These are phyloP conservation scores for Oscheius sp. DNA, from an alignment of 1,140 invertebrate genomes.

Conservation along the genomic window DNA sequence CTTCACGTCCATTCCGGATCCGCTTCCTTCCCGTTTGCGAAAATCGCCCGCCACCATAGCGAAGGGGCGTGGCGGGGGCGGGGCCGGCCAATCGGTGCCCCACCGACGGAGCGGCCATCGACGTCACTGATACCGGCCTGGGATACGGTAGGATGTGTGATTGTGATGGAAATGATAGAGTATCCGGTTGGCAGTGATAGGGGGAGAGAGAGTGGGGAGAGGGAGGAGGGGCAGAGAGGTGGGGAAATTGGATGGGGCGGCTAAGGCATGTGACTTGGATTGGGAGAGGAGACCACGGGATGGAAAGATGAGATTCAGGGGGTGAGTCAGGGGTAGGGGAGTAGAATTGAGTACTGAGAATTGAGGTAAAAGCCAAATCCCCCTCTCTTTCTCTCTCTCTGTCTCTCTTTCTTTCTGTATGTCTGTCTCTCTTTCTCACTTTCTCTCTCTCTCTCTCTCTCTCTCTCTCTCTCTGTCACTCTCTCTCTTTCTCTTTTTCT, in stretches of 20 bases:
- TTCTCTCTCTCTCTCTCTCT: too few species aligned
- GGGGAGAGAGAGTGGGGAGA: not conserved
- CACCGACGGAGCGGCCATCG: not conserved
- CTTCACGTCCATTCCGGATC: slow-evolving; percentile 12
- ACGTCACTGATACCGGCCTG: not conserved
- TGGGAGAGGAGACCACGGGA: too few species aligned
- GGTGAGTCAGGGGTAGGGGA: too few species aligned
- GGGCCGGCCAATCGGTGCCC: not conserved
- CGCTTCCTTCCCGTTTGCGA: slow-evolving; percentile 12
- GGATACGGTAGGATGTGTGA: too few species aligned
- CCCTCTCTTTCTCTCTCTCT: too few species aligned
- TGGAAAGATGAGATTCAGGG: too few species aligned
- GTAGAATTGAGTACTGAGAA: too few species aligned
- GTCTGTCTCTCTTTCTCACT: too few species aligned
- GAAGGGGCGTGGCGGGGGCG: not conserved
- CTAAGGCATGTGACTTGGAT: not conserved
- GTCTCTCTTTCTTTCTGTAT: too few species aligned
- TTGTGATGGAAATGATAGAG: not conserved
- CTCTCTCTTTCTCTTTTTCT: too few species aligned
- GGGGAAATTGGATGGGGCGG: not conserved
- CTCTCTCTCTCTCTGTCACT: too few species aligned
- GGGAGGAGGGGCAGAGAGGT: not conserved
- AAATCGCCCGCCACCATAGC: slow-evolving; percentile 8
- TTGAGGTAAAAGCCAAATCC: too few species aligned
- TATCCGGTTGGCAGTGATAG: not conserved